Evolutionary conservation across 2,888 invertebrate genomes (phyloP).

Genomic region (Beris chalybata): DNA sequence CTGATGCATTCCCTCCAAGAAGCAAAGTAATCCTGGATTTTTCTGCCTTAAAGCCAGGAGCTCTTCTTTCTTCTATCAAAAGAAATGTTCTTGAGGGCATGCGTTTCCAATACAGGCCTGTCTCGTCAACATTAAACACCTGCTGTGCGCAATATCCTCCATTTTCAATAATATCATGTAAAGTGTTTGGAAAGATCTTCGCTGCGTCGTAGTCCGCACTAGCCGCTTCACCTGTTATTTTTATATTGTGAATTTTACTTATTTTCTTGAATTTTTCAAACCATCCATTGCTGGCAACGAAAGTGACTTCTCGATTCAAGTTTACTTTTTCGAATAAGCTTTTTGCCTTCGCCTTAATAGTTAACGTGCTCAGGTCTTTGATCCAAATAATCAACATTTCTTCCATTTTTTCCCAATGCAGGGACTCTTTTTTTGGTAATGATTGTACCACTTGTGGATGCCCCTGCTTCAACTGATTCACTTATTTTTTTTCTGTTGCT

Average conservation of each 20-base stretch:
- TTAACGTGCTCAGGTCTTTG: constrained; percentile 2
- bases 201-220: constrained; percentile 14
- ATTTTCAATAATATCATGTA: constrained; percentile 2
- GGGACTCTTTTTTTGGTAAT: constrained; percentile 7
- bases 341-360: constrained; percentile 5
- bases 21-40: neutral
- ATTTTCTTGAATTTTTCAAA: constrained; percentile 15
- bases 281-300: neutral
- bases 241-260: constrained; percentile 16
- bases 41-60: constrained; percentile 12
- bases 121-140: constrained; percentile 18
- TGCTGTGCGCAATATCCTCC: constrained; percentile 19
- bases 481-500: neutral
- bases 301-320: too few species aligned
- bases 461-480: constrained; percentile 13
- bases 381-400: constrained; percentile 21
- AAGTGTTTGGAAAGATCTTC: constrained; percentile 19
- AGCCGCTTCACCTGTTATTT: constrained; percentile 25
- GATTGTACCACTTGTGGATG: constrained; percentile 6
- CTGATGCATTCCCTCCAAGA: too few species aligned
- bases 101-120: constrained; percentile 16
- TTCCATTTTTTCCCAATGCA: constrained; percentile 14
- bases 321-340: constrained; percentile 6
- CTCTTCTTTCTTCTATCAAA: too few species aligned
- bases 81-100: constrained; percentile 17